Evolutionary conservation across 2,113 vertebrate species (phyloP).

Genomic region (Phaetusa simplex): DNA sequence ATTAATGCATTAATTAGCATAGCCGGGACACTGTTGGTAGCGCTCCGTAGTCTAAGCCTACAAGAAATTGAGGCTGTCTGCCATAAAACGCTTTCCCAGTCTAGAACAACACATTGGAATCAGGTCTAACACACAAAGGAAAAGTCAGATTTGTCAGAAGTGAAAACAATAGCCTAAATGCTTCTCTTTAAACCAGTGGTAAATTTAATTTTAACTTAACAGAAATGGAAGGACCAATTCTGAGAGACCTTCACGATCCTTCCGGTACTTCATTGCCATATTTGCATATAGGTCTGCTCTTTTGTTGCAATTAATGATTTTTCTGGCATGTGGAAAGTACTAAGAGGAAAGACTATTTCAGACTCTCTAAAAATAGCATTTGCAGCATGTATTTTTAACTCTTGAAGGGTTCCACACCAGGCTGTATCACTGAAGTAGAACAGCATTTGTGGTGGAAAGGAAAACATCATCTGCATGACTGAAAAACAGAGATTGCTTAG

Average conservation of each 20-base stretch:
- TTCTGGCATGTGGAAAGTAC: neutral
- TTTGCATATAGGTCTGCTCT: neutral
- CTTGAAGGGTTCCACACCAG: neutral
- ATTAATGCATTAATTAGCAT: neutral
- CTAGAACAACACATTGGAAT: neutral
- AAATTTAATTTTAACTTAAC: neutral
- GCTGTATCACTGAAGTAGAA: neutral
- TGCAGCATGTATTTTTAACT: neutral
- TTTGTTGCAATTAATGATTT: neutral
- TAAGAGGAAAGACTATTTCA: neutral
- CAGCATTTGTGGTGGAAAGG: neutral
- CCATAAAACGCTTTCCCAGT: neutral
- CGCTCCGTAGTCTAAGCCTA: neutral
- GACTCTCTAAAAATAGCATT: neutral
- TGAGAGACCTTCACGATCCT: neutral
- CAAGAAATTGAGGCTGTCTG: neutral
- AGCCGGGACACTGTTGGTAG: neutral
- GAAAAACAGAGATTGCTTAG: neutral
- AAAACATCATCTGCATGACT: neutral
- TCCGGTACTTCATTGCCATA: fast-evolving
- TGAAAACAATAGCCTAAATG: neutral
- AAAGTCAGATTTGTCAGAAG: neutral
- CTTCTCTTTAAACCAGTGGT: neutral
- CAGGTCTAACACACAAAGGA: neutral
- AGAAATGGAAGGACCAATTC: neutral